Percentiles rank a stretch among this genome's conserved stretches.
Conservation (phyloP, 2,797 vertebrate genomes). For the Cryptoblepharus egeriae region DNA sequence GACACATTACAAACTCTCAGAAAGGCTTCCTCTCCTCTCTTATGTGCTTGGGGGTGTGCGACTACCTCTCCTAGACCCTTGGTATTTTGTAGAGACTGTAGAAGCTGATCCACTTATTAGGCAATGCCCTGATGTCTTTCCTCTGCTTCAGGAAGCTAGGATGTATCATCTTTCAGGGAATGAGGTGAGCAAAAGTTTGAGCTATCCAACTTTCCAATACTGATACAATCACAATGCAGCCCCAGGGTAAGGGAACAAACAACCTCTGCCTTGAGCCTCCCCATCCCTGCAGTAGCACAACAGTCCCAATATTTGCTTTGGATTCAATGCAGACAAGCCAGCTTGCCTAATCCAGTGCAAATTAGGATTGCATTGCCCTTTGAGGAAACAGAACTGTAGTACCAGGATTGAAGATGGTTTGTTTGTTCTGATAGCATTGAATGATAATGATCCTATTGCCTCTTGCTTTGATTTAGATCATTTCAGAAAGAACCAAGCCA, state of each 20-base stretch:
- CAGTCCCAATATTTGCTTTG: no score
- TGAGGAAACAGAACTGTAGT: not conserved
- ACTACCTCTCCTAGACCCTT: constrained; percentile 90
- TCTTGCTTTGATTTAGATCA: constrained; percentile 82
- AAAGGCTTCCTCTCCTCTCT: constrained; percentile 81
- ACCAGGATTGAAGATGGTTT: not conserved
- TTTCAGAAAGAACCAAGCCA: constrained; percentile 95
- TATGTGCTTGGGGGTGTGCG: constrained; percentile 85
- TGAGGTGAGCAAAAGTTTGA: constrained; percentile 81
- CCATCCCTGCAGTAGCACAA: no score
- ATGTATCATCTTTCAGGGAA: constrained; percentile 91
- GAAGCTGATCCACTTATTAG: constrained; percentile 90
- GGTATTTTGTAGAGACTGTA: constrained; percentile 93
- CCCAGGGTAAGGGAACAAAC: no score
- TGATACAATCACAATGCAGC: no score
- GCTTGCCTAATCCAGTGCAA: no score
- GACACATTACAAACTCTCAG: constrained; percentile 82
- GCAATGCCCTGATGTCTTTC: constrained; percentile 87
- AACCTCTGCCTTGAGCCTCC: no score
- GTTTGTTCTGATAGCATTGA: not conserved
- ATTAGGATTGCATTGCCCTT: no score
- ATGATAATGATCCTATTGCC: not conserved
- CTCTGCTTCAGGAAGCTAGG: constrained; percentile 91
- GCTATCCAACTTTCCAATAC: no score
- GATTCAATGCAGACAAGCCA: no score